Evolutionary conservation across 2,888 invertebrate species (phyloP), one percentile per base, ranked within the genome.

Genomic region (Temnothorax unifasciatus): DNA sequence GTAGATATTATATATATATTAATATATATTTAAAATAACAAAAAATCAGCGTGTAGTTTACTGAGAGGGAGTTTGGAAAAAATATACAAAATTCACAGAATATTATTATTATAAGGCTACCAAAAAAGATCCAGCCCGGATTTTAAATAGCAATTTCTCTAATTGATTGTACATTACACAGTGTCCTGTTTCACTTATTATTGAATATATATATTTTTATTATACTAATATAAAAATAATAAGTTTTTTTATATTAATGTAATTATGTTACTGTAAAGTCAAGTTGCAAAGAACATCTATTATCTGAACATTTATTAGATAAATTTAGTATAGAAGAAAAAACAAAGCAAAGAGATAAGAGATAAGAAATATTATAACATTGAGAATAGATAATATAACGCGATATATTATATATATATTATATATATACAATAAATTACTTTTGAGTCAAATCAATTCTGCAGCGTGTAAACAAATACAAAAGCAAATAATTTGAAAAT

Each of bases 201-300:
- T 6, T 34, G 6, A 34, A 34, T 34, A 34, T 34, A 34, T 34
- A 34, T 34, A 6, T 34, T 5, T 34, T 34, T 34, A 34, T 34
- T 5, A 41, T 21, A n/a, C 29, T 61, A 61, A 63, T n/a, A 69
- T 47, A 29, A 18, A 68, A 18, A 68, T 61, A 68, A 38, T 71
- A 38, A 52, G 11, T 38, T 38, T 38, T 21, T 54, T 38, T 3
- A 8, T 2, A 29, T 29, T 29, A 44, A 59, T 29, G 0, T 38
- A 38, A 15, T 9, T 25, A 71, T 13, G 0, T 38, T 57, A 41
- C 25, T 0, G 0, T 6, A 41, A 73, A 29, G 18, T 57, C 5
- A 69, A 21, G 34, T 34, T 29, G 3, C n/a, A 34, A 50, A 66
- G 15, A 9, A 29, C 1, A n/a, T 29, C 29, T 29, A 29, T 29